phyloP scores from a whole-genome alignment of 2,113 vertebrate genomes.

The Apodemus sylvaticus region DNA sequence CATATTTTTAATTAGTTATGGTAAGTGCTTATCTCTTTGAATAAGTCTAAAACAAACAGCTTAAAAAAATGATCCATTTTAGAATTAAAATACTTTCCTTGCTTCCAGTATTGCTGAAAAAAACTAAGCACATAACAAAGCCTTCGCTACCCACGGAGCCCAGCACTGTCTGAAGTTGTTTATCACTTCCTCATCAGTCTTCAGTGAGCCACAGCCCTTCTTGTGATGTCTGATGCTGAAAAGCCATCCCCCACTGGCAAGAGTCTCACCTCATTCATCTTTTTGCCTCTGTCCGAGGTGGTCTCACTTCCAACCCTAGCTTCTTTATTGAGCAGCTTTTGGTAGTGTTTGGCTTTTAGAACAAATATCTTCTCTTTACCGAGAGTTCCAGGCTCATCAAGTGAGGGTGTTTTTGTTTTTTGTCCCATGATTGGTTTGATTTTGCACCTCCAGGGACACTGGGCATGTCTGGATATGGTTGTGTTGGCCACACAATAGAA shows the following conservation, averaged over 20 bases:
- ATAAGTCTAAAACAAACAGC: slow-evolving; percentile 14
- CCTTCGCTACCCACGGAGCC: neutral
- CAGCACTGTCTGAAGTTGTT: neutral
- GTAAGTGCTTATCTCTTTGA: neutral
- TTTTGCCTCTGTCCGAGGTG: neutral
- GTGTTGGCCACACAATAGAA: neutral
- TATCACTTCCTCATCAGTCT: neutral
- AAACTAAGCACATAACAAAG: neutral
- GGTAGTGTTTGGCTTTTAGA: neutral
- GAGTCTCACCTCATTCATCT: neutral
- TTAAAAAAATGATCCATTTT: neutral
- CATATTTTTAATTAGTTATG: neutral
- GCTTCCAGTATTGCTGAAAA: neutral
- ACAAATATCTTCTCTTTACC: neutral
- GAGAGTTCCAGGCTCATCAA: neutral
- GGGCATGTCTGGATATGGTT: neutral
- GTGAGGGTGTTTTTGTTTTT: too few species aligned
- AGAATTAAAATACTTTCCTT: neutral
- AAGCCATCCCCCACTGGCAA: neutral
- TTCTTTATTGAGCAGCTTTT: neutral
- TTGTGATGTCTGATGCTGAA: neutral
- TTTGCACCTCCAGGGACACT: neutral
- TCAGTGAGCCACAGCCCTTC: neutral
- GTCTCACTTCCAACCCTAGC: neutral
- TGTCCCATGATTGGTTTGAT: neutral